Percentiles rank a stretch among this genome's conserved stretches.
Conservation (phyloP, 1,140 invertebrate genomes). For the Sweltsa coloradensis region DNA sequence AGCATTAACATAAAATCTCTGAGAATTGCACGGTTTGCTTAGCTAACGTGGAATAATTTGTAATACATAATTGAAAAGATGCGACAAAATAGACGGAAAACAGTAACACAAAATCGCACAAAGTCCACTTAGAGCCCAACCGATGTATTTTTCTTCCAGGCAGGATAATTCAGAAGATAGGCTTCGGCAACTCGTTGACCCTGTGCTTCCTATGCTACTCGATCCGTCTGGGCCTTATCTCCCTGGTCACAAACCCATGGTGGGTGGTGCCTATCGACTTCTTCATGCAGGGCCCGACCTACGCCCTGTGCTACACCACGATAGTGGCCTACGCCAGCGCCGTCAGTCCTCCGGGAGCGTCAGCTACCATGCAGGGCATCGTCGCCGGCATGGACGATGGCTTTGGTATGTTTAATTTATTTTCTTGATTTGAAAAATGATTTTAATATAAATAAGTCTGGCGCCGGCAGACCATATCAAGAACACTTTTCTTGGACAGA, state of each 20-base stretch:
- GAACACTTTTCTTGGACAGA: neutral
- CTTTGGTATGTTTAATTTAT: conserved; percentile 37
- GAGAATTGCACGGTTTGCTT: no score
- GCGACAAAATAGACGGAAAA: no score
- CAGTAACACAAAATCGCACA: no score
- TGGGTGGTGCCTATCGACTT: conserved; percentile 56
- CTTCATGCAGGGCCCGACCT: conserved; percentile 63
- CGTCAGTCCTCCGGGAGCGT: conserved; percentile 60
- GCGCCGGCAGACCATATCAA: neutral
- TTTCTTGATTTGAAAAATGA: neutral
- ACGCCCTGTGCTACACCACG: conserved; percentile 62
- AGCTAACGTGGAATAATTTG: no score
- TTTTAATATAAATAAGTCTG: neutral
- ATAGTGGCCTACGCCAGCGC: conserved; percentile 65
- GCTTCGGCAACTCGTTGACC: conserved; percentile 55
- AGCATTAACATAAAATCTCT: no score
- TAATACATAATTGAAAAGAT: no score
- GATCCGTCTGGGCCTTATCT: conserved; percentile 49
- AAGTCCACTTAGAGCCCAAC: no score
- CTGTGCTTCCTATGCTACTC: conserved; percentile 58
- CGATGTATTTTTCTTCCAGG: conserved; percentile 33
- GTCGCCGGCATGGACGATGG: conserved; percentile 73
- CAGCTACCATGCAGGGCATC: conserved; percentile 66
- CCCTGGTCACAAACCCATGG: conserved; percentile 57
- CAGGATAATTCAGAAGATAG: conserved; percentile 53